Conservation (phyloP, 2,888 invertebrate species). For the Andrena bicolor region DNA sequence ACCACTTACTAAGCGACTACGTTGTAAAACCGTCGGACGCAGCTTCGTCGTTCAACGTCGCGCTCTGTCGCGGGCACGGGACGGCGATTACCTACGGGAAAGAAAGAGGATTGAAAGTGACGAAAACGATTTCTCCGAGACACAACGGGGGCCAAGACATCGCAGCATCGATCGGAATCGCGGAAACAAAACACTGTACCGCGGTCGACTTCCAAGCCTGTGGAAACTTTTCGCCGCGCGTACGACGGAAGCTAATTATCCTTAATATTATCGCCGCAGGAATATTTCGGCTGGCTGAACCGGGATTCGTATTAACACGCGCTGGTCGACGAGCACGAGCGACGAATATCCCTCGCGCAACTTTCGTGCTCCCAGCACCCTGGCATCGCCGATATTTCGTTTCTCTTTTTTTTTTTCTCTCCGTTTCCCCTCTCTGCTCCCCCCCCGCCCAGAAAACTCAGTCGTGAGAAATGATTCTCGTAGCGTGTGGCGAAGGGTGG, state of each 20-base stretch:
- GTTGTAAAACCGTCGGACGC: not conserved
- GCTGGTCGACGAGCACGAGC: slow-evolving; percentile 1
- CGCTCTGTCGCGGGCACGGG: slow-evolving; percentile 16
- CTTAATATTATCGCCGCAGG: no score
- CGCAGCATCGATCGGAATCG: slow-evolving; percentile 54
- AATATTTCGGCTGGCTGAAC: slow-evolving; percentile 9
- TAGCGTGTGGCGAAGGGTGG: not conserved
- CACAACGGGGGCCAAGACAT: slow-evolving; percentile 48
- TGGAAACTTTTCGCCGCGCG: no score
- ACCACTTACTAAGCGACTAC: not conserved
- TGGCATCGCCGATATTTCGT: slow-evolving; percentile 7
- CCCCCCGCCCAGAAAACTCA: no score
- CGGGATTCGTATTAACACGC: slow-evolving; percentile 45
- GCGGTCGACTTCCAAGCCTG: slow-evolving; percentile 4
- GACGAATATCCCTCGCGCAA: slow-evolving; percentile 19
- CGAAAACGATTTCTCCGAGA: slow-evolving; percentile 7
- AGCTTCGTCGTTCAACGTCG: slow-evolving; percentile 22
- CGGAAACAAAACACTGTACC: slow-evolving; percentile 63
- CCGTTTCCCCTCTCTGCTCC: no score
- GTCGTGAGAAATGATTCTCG: not conserved
- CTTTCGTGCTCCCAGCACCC: slow-evolving; percentile 9
- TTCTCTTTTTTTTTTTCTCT: not conserved
- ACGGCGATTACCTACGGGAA: slow-evolving; percentile 21
- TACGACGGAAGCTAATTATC: no score
- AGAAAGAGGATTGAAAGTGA: not conserved